Conservation (phyloP, 1,140 invertebrate species). For the Myzus persicae region DNA sequence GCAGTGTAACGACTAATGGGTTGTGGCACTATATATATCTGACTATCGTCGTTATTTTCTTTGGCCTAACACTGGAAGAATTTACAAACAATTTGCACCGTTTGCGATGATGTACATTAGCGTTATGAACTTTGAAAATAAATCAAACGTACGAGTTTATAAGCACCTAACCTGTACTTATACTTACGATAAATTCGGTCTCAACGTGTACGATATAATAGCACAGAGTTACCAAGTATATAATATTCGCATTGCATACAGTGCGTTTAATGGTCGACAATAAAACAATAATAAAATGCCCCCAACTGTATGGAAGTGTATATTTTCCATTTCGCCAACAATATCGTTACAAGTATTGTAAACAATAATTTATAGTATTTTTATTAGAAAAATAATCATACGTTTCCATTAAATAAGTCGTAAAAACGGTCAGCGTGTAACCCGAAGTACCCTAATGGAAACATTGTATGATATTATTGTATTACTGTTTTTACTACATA, state of each 20-base stretch:
- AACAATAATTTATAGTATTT: conserved; percentile 29
- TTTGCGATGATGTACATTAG: neutral
- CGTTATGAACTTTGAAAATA: neutral
- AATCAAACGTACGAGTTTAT: neutral
- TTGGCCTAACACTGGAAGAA: neutral
- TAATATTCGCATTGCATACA: neutral
- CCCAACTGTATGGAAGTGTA: neutral
- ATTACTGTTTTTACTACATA: neutral
- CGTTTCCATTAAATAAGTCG: conserved; percentile 14
- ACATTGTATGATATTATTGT: conserved; percentile 9
- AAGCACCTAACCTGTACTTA: neutral
- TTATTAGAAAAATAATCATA: conserved; percentile 35
- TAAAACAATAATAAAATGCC: neutral
- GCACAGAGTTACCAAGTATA: too few relatives aligned
- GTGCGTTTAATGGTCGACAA: neutral
- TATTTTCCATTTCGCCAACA: neutral
- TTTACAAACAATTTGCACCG: neutral
- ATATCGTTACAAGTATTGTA: neutral
- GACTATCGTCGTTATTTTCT: neutral
- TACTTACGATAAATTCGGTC: neutral
- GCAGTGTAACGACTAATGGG: neutral
- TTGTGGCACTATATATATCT: neutral
- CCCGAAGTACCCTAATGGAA: conserved; percentile 4
- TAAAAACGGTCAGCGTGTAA: neutral
- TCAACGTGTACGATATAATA: neutral